Base-by-base conservation (phyloP, 2,113 vertebrate genomes). In the Erpornis zantholeuca region DNA sequence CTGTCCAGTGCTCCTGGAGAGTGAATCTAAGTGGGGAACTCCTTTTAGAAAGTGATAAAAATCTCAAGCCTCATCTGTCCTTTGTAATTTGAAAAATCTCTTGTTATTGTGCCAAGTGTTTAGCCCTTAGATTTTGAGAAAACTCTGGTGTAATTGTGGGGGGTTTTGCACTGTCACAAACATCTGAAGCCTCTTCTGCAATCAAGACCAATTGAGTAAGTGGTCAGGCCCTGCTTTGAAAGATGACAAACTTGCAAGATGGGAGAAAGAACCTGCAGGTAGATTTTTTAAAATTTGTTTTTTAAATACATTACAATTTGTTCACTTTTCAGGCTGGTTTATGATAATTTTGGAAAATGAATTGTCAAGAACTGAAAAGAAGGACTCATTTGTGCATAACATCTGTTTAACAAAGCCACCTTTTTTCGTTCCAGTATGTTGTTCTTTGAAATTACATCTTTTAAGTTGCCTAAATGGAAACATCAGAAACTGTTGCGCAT, bases 1-100 rank as follows among this genome's bases (percentile, higher is more conserved):
- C 29, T 73, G 27, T 38, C 50, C 70, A 28, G 18, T 63, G 20
- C 29, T 35, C 35, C 49, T 1, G 5, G 40, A 59, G 19, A 19
- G 35, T 36, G 36, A 88, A n/a, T 15, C 2, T 2, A 53, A 35
- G n/a, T 18, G 5, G 33, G n/a, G 33, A 16, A 54, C 76, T 69
- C 23, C 50, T 83, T 77, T 64, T 63, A 31, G 18, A 61, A 86
- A 61, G 19, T 22, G 11, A 16, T 36, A 44, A 88, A 93, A 57
- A 33, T 61, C 45, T 54, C n/a, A 52, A 57, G n/a, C 6, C 15
- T 6, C 2, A 0, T 73, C 56, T 0, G 0, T 64, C 25, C 31
- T 21, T 66, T 33, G 17, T n/a, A 5, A 21, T 44, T 75, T 50
- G 54, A 90, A 77, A 95, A 86, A 86, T 36, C 33, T 47, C 21